Evolutionary conservation across 2,888 invertebrate species (phyloP), one percentile per base, ranked within the genome.

Genomic region (Xylocampa areola): DNA sequence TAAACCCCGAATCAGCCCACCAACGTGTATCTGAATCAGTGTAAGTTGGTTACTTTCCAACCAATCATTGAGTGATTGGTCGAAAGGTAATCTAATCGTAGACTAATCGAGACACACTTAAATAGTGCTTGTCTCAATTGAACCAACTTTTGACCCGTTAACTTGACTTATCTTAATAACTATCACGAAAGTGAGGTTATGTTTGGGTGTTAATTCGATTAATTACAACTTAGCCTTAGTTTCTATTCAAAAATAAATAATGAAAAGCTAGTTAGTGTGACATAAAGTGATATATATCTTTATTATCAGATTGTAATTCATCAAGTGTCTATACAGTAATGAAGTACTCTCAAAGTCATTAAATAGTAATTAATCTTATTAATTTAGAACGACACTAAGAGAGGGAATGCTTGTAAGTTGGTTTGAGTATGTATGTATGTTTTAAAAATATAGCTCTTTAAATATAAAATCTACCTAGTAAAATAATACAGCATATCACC

Each of bases 331-430:
- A 63, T 63, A 63, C 10, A 11, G 39, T 67, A 63, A 63, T 63
- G 32, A 68, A 62, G 50, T 65, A 61, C 62, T 32, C 51, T 44
- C 21, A 30, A 52, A 68, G 68, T 68, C 49, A 68, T 68, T 68
- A 68, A 68, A 68, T 25, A 44, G 59, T 68, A 64, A 68, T 68
- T 68, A 68, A 67, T 67, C 68, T 68, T 68, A 52, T 68, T 68
- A 68, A 57, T 57, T 63, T 58, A 58, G 33, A 57, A 44, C 25
- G 45, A 44, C 32, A 68, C 35, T 51, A 61, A 44, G 37, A 54
- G 36, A 27, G 27, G 21, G 41, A 50, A 47, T 67, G 41, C 61
- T 50, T 64, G 50, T 52, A 8, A 44, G 35, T 16, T 25, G n/a
- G 14, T 14, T n/a, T 6, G n/a, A n/a, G n/a, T 10, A 13, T 41